Conservation (phyloP, 1,140 invertebrate genomes). For the Drosophila auraria region DNA sequence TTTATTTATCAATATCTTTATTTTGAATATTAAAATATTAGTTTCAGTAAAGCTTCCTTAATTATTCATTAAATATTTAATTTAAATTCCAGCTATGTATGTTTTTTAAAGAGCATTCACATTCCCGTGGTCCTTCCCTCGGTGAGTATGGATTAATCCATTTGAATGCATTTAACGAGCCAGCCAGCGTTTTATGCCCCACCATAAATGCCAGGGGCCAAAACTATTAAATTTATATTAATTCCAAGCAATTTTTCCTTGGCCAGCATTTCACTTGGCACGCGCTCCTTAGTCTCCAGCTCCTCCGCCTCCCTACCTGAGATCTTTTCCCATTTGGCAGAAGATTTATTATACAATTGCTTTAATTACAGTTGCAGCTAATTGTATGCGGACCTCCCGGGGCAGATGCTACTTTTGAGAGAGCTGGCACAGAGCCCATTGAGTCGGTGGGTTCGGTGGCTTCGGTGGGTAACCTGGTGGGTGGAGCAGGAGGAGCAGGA, state of each 20-base stretch:
- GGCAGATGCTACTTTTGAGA: conserved; percentile 69
- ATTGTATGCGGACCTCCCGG: conserved; percentile 69
- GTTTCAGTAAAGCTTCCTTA: too few species aligned
- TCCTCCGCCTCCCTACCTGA: not conserved
- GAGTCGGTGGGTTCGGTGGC: conserved; percentile 2
- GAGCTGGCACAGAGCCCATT: conserved; percentile 49
- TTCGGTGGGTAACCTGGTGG: not conserved
- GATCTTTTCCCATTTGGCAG: conserved; percentile 70
- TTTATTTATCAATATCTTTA: too few species aligned
- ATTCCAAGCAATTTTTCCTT: conserved; percentile 65
- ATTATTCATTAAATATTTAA: too few species aligned
- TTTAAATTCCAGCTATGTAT: too few species aligned
- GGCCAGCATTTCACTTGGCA: conserved; percentile 71
- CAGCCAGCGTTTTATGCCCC: conserved; percentile 41
- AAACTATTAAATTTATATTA: conserved; percentile 83
- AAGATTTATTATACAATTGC: conserved; percentile 81
- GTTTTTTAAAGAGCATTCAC: too few species aligned
- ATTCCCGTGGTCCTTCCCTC: too few species aligned
- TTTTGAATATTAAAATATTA: too few species aligned
- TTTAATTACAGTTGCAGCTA: conserved; percentile 83
- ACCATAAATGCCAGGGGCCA: conserved; percentile 73
- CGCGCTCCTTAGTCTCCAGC: conserved; percentile 9
- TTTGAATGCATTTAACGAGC: conserved; percentile 69
- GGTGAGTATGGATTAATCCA: conserved; percentile 1
- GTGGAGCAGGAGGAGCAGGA: not conserved